Conservation (phyloP, 2,797 vertebrate genomes). For the Helarctos malayanus region DNA sequence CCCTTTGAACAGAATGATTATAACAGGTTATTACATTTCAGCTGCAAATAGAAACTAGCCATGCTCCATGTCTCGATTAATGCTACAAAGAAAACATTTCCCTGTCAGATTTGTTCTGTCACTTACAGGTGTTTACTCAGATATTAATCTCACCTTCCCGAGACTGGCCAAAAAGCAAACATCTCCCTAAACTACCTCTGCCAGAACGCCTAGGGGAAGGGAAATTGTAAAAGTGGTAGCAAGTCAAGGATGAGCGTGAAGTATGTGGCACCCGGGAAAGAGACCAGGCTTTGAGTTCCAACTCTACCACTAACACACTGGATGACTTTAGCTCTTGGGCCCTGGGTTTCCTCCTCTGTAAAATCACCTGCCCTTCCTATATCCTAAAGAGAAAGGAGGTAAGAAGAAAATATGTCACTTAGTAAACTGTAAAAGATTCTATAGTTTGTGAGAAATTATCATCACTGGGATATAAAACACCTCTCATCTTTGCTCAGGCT, state of each 20-base stretch:
- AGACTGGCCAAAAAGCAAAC: constrained; percentile 15
- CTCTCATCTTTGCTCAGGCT: background rate
- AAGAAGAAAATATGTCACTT: background rate
- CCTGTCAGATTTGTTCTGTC: background rate
- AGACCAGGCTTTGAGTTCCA: background rate
- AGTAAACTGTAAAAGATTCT: background rate
- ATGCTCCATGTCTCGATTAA: constrained; percentile 49
- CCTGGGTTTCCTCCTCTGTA: background rate
- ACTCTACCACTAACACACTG: background rate
- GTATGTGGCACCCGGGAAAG: background rate
- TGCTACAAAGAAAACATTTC: constrained; percentile 14
- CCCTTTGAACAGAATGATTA: constrained; percentile 2
- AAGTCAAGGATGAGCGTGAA: background rate
- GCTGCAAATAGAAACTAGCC: constrained; percentile 53
- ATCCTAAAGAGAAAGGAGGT: background rate
- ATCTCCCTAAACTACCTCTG: background rate
- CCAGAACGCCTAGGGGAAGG: background rate
- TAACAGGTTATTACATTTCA: background rate
- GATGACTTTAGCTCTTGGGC: background rate
- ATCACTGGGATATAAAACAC: constrained; percentile 25
- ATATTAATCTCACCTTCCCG: constrained; percentile 5
- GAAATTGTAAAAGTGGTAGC: background rate
- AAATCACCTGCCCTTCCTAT: background rate
- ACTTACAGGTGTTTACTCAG: constrained; percentile 14
- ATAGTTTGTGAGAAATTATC: background rate